phyloP scores from a whole-genome alignment of 2,113 vertebrate species.

The Ancistrus triradiatus region DNA sequence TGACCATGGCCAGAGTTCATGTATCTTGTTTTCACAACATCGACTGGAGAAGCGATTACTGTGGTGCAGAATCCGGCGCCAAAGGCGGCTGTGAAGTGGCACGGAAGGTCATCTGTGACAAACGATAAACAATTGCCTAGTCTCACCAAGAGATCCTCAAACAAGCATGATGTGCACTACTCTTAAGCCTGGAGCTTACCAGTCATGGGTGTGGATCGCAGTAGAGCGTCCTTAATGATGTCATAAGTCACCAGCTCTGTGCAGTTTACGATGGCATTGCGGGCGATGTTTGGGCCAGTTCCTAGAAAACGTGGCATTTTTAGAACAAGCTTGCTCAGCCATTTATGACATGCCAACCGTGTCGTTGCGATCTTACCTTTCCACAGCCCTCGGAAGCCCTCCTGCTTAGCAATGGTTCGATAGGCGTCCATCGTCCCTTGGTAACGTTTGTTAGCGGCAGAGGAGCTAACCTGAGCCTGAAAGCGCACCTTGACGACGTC shows the following conservation, averaged over 20 bases:
- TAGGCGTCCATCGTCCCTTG: constrained; percentile 72
- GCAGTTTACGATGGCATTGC: constrained; percentile 75
- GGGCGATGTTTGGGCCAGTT: constrained; percentile 68
- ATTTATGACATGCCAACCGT: no score
- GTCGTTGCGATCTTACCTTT: no score
- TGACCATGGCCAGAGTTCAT: constrained; percentile 80
- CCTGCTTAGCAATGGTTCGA: constrained; percentile 72
- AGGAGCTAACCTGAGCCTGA: constrained; percentile 62
- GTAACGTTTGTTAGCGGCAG: constrained; percentile 56
- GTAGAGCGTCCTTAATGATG: constrained; percentile 70
- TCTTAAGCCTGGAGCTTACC: constrained; percentile 46
- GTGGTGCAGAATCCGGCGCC: constrained; percentile 85
- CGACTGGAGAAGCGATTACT: constrained; percentile 81
- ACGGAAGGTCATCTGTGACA: constrained; percentile 78
- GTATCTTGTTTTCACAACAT: constrained; percentile 88
- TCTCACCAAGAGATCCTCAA: no score
- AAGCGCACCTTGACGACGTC: constrained; percentile 78
- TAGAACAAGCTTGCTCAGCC: background rate
- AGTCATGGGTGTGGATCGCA: constrained; percentile 62
- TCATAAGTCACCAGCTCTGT: constrained; percentile 77
- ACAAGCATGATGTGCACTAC: background rate
- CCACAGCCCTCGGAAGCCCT: constrained; percentile 75
- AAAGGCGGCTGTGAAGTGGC: constrained; percentile 84
- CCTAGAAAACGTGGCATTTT: constrained; percentile 46
- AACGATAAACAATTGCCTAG: no score